Evolutionary conservation across 2,113 vertebrate species (phyloP), one percentile per base, ranked within the genome.

Genomic region (Lasiurus cinereus): DNA sequence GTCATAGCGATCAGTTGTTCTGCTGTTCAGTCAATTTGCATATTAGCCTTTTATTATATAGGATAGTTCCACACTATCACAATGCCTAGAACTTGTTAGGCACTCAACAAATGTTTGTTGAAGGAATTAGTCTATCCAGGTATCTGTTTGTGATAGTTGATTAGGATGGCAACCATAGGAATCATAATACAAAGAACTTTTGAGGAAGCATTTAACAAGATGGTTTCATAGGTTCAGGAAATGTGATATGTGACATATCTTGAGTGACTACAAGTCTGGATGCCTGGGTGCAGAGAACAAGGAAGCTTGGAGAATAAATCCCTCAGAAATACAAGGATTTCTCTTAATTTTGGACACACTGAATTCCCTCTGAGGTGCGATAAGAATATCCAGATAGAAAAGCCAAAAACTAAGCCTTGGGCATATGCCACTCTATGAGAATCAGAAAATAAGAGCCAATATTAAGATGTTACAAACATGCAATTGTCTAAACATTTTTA

Each of bases 201-300:
- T 91, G 29, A 88, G 29, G 39, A 94, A 91, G 22, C 24, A 93
- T 29, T 72, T 80, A 94, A 94, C n/a, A 64, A 87, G 46, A 73
- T 59, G 52, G 82, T 29, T 91, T 88, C 62, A 91, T 24, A 43
- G 16, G 70, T 64, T 76, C 1, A 88, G 43, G 43, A 90, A 70
- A 96, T 50, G 6, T 66, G 43, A 29, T 86, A 87, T 8, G n/a
- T 78, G 83, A 64, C 46, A 87, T 56, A 6, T 90, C 27, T 27
- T 66, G 24, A 92, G 33, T 79, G 56, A 91, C 22, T 80, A 62
- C 48, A 82, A 54, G 54, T 77, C 27, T 94, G n/a, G 76, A 18
- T 36, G 12, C 19, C 73, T 76, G 29, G 5, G 18, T 66, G 4
- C 16, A 92, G 62, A 83, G 66, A 90, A 88, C 8, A 94, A 91